Evolutionary conservation across 2,113 vertebrate genomes (phyloP).

Genomic region (Periophthalmodon schlosseri): DNA sequence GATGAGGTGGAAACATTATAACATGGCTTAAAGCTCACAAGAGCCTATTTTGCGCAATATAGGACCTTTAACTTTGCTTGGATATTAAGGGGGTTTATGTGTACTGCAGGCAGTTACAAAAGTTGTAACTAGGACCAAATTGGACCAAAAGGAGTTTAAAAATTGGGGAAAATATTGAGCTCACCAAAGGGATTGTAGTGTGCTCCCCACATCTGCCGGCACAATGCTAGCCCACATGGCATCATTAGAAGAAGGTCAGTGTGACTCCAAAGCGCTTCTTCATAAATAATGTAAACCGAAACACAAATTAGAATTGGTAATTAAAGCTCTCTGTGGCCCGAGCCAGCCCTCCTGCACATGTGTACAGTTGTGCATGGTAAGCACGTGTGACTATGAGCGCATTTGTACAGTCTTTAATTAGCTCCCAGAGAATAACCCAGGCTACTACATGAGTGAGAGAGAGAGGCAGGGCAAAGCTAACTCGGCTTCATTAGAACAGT

Average conservation of each 20-base stretch:
- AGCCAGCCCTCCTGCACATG: constrained; percentile 35
- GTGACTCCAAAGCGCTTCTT: constrained; percentile 54
- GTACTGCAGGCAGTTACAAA: constrained; percentile 50
- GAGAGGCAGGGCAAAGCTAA: constrained; percentile 4
- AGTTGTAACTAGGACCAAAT: constrained; percentile 58
- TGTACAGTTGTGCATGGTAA: constrained; percentile 26
- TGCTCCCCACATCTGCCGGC: constrained; percentile 24
- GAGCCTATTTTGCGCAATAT: too few relatives aligned
- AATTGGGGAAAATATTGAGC: constrained; percentile 44
- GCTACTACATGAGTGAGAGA: constrained; percentile 41
- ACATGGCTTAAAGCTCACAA: too few relatives aligned
- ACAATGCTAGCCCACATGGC: constrained; percentile 13
- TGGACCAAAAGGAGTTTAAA: constrained; percentile 41
- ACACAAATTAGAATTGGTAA: constrained; percentile 74
- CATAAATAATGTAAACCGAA: constrained; percentile 72
- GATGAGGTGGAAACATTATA: too few relatives aligned
- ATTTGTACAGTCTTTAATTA: constrained; percentile 59
- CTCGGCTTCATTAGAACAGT: constrained; percentile 31
- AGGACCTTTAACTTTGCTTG: constrained; percentile 23
- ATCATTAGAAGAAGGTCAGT: constrained; percentile 72
- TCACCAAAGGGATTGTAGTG: constrained; percentile 25
- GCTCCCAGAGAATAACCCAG: constrained; percentile 54
- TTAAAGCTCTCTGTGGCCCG: constrained; percentile 52
- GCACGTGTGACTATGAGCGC: constrained; percentile 24
- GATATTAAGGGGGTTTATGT: constrained; percentile 32